Conservation (phyloP, 2,113 vertebrate species). For the Nansenia antarctica region DNA sequence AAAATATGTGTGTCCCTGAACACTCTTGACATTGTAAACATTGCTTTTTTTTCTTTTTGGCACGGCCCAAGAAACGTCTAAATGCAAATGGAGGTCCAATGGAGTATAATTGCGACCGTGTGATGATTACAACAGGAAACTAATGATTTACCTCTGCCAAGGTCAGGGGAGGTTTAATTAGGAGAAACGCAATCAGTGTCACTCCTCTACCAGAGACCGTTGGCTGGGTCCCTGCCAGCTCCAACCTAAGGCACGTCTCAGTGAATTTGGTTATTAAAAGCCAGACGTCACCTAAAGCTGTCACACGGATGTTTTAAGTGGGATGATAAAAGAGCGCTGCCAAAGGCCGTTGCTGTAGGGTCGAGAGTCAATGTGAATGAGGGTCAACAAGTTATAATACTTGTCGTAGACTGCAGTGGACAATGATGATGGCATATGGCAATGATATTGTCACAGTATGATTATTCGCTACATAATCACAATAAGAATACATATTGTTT, state of each 20-base stretch:
- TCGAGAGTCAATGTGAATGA: neutral
- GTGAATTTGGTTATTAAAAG: slow-evolving; percentile 80
- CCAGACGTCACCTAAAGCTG: slow-evolving; percentile 75
- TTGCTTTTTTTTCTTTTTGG: slow-evolving; percentile 8
- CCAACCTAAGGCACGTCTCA: slow-evolving; percentile 77
- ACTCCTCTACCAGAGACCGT: slow-evolving; percentile 75
- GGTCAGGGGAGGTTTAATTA: slow-evolving; percentile 87
- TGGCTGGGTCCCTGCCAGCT: slow-evolving; percentile 78
- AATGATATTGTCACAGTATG: too few species aligned
- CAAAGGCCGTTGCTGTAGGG: neutral
- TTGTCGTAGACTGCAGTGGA: neutral
- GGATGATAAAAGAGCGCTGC: slow-evolving; percentile 7
- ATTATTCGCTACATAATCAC: too few species aligned
- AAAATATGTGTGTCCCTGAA: neutral
- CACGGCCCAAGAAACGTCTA: slow-evolving; percentile 61
- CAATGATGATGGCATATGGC: too few species aligned
- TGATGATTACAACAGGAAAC: slow-evolving; percentile 80
- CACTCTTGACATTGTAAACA: neutral
- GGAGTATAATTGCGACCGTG: slow-evolving; percentile 81
- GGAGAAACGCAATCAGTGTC: slow-evolving; percentile 83
- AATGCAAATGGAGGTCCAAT: slow-evolving; percentile 79
- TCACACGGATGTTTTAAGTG: slow-evolving; percentile 44
- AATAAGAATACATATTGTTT: too few species aligned
- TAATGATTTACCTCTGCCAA: slow-evolving; percentile 85
- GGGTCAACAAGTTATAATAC: neutral